A percentile compares a stretch with the other conserved stretches of the same genome.
These are phyloP conservation scores for Lophius piscatorius DNA, from an alignment of 2,113 vertebrate genomes.

Conservation along the genomic window DNA sequence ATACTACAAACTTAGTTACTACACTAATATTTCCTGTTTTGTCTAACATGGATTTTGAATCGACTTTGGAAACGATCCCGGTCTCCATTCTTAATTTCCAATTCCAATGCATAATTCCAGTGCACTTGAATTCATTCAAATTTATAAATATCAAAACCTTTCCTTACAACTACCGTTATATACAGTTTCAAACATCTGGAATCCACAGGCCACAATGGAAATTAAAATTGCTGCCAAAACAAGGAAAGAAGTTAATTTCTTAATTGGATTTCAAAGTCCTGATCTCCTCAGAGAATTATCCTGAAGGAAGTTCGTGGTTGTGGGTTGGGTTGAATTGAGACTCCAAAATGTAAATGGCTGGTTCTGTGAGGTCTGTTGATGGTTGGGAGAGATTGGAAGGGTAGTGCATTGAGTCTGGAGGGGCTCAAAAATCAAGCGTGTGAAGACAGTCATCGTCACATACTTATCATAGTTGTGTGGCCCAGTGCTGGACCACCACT, in stretches of 20 bases:
- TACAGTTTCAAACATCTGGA: slow-evolving; percentile 44
- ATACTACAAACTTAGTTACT: neutral
- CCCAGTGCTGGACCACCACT: slow-evolving; percentile 22
- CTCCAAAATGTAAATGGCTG: slow-evolving; percentile 31
- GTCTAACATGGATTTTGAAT: slow-evolving; percentile 12
- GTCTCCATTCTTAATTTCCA: slow-evolving; percentile 4
- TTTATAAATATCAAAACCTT: slow-evolving; percentile 3
- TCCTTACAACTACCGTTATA: slow-evolving; percentile 27
- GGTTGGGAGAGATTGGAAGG: slow-evolving; percentile 40
- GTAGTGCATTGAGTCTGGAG: slow-evolving; percentile 14
- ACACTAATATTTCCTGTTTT: no score
- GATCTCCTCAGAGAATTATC: slow-evolving; percentile 51
- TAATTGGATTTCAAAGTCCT: slow-evolving; percentile 70
- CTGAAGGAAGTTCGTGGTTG: slow-evolving; percentile 67
- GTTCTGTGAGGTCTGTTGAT: slow-evolving; percentile 63
- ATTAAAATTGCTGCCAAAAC: slow-evolving; percentile 59
- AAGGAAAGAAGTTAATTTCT: slow-evolving; percentile 66
- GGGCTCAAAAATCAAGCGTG: slow-evolving; percentile 46
- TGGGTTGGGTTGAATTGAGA: slow-evolving; percentile 49
- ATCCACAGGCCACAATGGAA: slow-evolving; percentile 52
- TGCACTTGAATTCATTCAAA: slow-evolving; percentile 12
- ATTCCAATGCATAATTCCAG: slow-evolving; percentile 16
- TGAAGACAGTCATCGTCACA: slow-evolving; percentile 55
- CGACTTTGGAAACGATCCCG: neutral
- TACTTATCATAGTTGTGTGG: slow-evolving; percentile 48